Percentiles rank a stretch among this genome's conserved stretches.
phyloP scores from a whole-genome alignment of 2,113 vertebrate genomes.

The Ursus arctos region DNA sequence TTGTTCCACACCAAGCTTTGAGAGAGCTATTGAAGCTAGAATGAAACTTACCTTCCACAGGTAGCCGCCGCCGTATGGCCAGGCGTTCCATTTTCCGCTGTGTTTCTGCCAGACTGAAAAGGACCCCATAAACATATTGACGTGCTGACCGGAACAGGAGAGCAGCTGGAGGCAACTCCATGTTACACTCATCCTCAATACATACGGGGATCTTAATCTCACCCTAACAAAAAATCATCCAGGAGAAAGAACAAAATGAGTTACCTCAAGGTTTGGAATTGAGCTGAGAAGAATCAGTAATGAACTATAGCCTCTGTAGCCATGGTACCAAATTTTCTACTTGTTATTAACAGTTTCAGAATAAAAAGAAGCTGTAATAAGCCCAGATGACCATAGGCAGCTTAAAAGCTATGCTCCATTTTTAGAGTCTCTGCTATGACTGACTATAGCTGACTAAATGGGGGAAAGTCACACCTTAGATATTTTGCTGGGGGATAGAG shows the following conservation, averaged over 20 bases:
- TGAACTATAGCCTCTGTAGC: not conserved
- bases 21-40: constrained; percentile 38
- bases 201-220: constrained; percentile 97
- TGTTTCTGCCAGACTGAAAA: constrained; percentile 95
- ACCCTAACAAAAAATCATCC: constrained; percentile 86
- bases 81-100: constrained; percentile 93
- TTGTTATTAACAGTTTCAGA: constrained; percentile 52
- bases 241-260: constrained; percentile 54
- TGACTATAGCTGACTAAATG: not conserved
- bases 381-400: not conserved
- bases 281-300: constrained; percentile 50
- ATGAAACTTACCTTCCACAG: constrained; percentile 89
- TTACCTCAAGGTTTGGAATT: constrained; percentile 45
- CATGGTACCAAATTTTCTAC: not conserved
- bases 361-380: constrained; percentile 36
- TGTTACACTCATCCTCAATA: constrained; percentile 95
- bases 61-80: constrained; percentile 91
- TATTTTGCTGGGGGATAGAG: not conserved
- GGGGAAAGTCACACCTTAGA: not conserved
- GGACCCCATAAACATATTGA: constrained; percentile 94
- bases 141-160: constrained; percentile 93
- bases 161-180: constrained; percentile 93
- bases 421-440: constrained; percentile 38
- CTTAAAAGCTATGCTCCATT: constrained; percentile 44
- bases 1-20: not conserved